Evolutionary conservation across 2,113 vertebrate genomes (phyloP), one percentile per base, ranked within the genome.

Genomic region (Ranitomeya imitator): DNA sequence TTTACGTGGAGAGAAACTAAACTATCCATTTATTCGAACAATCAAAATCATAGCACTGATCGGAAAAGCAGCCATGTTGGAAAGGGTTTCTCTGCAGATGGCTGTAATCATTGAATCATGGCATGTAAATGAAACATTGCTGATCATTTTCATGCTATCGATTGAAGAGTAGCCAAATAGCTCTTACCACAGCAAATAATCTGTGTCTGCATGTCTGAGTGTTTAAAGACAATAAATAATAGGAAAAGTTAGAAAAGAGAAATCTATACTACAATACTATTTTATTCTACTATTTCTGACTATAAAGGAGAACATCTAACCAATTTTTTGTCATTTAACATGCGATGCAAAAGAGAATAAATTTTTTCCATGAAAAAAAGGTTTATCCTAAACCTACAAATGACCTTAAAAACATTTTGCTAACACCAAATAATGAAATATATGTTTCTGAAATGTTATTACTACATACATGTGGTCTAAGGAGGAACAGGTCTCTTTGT

Each of bases 1-100:
- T 45, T 45, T 45, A 45, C 3, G 37, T 45, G 2, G 23, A 26
- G 10, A 12, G 23, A 10, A 14, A 26, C 23, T 13, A 26, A 26
- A 6, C 67, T 26, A 26, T 69, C 14, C 13, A 37, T 15, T 13
- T 45, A 73, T 31, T 37, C 4, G 16, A 37, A 73, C 26, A 71
- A 71, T 65, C 63, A 8, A 3, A 65, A 65, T 14, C 4, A 26
- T 26, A 6, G 67, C 69, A 73, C 15, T 73, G 31, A 4, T 19
- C 51, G 69, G 0, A 51, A 45, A 8, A 74, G 71, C 31, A 19
- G 71, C 71, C 31, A 18, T 45, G 31, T 74, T 74, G 71, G 71
- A 74, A 74, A 45, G 7, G 71, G 45, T 74, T 74, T 74, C 71
- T 45, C 7, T 74, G 16, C 71, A 74, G 71, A 74, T 74, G 71